phyloP scores from a whole-genome alignment of 92 coral and sea anemone genomes.

The Paragorgia papillata region DNA sequence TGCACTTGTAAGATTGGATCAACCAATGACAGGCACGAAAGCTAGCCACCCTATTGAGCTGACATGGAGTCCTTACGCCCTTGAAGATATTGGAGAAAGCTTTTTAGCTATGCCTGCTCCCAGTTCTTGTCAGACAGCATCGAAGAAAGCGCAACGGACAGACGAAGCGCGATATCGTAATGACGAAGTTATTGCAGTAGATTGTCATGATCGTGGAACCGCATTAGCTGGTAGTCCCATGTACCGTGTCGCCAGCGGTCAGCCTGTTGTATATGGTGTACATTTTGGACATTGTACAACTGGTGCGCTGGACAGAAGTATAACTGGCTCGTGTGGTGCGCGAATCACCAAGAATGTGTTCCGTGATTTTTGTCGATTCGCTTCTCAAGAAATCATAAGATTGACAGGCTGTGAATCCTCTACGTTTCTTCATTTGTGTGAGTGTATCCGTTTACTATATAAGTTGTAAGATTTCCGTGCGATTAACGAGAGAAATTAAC shows the following conservation, averaged over 20 bases:
- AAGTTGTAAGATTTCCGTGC: too few relatives aligned
- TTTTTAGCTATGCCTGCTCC: not conserved
- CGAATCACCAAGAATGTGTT: conserved; percentile 23
- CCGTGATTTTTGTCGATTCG: not conserved
- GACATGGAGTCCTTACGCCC: conserved; percentile 26
- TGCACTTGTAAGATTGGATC: not conserved
- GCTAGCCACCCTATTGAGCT: not conserved
- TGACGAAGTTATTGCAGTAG: not conserved
- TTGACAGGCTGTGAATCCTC: not conserved
- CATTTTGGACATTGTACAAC: conserved; percentile 13
- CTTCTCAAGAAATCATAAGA: not conserved
- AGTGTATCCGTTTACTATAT: too few relatives aligned
- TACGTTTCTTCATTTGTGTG: not conserved
- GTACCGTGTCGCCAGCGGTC: not conserved
- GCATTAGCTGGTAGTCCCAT: conserved; percentile 1
- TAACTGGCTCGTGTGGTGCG: conserved; percentile 8
- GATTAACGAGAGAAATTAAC: too few relatives aligned
- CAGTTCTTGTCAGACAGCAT: conserved; percentile 1
- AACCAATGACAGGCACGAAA: not conserved
- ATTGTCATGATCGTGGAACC: not conserved
- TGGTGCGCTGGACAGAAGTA: conserved; percentile 9
- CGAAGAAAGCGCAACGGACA: not conserved
- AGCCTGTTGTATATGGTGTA: conserved; percentile 6
- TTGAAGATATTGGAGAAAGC: conserved; percentile 27
- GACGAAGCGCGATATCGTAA: not conserved